Conservation (phyloP, 1,140 invertebrate genomes). For the Achroia grisella region DNA sequence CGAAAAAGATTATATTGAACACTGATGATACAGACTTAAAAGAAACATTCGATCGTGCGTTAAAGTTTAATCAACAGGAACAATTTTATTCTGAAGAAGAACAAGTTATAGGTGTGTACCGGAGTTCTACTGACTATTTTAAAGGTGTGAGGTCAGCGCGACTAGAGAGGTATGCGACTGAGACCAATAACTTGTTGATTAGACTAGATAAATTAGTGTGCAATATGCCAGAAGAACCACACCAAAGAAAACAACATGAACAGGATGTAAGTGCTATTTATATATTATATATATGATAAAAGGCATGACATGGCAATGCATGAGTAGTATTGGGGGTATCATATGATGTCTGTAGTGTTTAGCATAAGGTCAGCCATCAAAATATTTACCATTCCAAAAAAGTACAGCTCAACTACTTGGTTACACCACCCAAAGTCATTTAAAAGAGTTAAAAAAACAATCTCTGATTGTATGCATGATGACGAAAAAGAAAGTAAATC, state of each 20-base stretch:
- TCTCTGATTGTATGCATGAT: no score
- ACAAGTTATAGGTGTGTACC: constrained; percentile 79
- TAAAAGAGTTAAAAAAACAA: no score
- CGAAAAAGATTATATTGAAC: constrained; percentile 91
- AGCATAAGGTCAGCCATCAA: no score
- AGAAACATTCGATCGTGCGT: constrained; percentile 71
- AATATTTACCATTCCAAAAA: no score
- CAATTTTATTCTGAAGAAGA: constrained; percentile 70
- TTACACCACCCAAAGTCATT: no score
- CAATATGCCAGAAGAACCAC: constrained; percentile 86
- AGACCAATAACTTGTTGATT: constrained; percentile 97
- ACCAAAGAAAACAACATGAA: constrained; percentile 88
- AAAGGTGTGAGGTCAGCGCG: constrained; percentile 77
- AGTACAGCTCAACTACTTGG: no score
- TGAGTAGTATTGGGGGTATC: no score
- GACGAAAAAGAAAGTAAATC: no score
- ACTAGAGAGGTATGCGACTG: constrained; percentile 91
- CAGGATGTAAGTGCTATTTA: constrained; percentile 66
- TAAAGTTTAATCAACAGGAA: constrained; percentile 62
- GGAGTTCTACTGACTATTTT: constrained; percentile 85
- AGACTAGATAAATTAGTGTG: constrained; percentile 92
- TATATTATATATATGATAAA: neutral
- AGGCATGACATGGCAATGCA: no score
- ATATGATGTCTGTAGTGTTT: no score
- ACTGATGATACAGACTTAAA: constrained; percentile 79